These are phyloP conservation scores for Euura saliciscinereae DNA, from an alignment of 1,140 invertebrate genomes.

Conservation along the genomic window DNA sequence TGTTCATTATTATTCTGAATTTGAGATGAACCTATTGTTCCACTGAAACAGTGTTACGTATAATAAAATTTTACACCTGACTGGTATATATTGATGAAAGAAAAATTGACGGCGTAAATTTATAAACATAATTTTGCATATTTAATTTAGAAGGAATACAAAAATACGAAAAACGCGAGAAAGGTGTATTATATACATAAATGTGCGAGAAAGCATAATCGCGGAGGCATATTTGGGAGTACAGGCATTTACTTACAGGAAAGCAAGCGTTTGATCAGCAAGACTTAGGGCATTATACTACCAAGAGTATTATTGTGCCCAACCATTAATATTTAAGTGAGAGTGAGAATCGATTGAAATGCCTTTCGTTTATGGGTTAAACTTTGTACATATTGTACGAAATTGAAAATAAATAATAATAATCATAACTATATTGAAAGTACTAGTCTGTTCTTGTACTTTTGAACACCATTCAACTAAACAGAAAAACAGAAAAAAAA, in stretches of 20 bases:
- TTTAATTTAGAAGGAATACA: no score
- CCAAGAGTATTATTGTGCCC: constrained; percentile 61
- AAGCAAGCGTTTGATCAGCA: constrained; percentile 58
- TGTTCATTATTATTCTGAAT: neutral
- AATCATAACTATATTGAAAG: constrained; percentile 58
- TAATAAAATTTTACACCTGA: no score
- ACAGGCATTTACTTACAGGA: constrained; percentile 49
- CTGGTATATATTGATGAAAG: no score
- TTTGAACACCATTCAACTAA: constrained; percentile 40
- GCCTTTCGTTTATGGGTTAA: constrained; percentile 60
- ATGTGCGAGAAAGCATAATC: neutral
- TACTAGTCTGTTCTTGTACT: constrained; percentile 60
- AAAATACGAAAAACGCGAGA: neutral
- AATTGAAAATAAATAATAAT: constrained; percentile 29
- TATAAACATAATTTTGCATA: no score
- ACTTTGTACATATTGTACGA: constrained; percentile 57
- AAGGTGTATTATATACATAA: neutral
- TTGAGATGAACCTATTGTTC: neutral
- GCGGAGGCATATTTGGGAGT: constrained; percentile 36
- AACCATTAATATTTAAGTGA: constrained; percentile 61
- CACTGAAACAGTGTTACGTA: no score
- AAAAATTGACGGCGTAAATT: no score
- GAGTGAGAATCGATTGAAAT: constrained; percentile 53
- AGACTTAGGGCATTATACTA: constrained; percentile 63
- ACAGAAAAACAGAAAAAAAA: constrained; percentile 19